Conservation (phyloP, 30 jellyfish, hydroid and myxozoan species). For the Aurelia sp. region DNA sequence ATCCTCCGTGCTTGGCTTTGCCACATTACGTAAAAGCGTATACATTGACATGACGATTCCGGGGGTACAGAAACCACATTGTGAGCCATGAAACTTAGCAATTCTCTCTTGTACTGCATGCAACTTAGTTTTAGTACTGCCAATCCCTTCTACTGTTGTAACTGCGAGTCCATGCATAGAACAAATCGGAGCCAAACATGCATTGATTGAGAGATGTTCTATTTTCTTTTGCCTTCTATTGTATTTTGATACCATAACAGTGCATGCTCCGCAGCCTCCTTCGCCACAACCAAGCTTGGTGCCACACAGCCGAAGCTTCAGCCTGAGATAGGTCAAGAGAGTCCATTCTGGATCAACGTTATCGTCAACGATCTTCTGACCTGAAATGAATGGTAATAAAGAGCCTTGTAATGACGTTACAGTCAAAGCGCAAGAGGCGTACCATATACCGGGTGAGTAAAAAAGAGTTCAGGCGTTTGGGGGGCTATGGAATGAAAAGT, state of each 20-base stretch:
- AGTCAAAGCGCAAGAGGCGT: too few relatives aligned
- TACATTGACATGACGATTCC: conserved; percentile 64
- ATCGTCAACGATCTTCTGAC: conserved; percentile 40
- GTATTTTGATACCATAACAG: conserved; percentile 55
- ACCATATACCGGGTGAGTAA: too few relatives aligned
- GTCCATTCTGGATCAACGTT: conserved; percentile 63
- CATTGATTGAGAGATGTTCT: conserved; percentile 58
- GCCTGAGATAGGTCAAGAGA: conserved; percentile 36
- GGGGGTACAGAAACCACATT: conserved; percentile 68
- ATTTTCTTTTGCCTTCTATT: conserved; percentile 31
- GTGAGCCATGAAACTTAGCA: conserved; percentile 60
- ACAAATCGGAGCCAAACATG: conserved; percentile 38
- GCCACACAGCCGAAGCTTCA: conserved; percentile 51
- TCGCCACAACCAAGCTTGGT: conserved; percentile 70
- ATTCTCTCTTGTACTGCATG: conserved; percentile 57
- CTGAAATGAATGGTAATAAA: neutral
- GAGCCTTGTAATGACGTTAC: too few relatives aligned
- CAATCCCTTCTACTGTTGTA: conserved; percentile 68
- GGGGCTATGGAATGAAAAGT: too few relatives aligned
- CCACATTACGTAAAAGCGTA: conserved; percentile 42
- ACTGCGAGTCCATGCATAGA: conserved; percentile 68
- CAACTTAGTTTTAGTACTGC: conserved; percentile 40
- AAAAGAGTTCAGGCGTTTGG: too few relatives aligned
- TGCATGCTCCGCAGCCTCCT: conserved; percentile 71
- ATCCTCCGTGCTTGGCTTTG: conserved; percentile 51